phyloP scores from a whole-genome alignment of 2,888 invertebrate species.

The Amorpha juglandis region DNA sequence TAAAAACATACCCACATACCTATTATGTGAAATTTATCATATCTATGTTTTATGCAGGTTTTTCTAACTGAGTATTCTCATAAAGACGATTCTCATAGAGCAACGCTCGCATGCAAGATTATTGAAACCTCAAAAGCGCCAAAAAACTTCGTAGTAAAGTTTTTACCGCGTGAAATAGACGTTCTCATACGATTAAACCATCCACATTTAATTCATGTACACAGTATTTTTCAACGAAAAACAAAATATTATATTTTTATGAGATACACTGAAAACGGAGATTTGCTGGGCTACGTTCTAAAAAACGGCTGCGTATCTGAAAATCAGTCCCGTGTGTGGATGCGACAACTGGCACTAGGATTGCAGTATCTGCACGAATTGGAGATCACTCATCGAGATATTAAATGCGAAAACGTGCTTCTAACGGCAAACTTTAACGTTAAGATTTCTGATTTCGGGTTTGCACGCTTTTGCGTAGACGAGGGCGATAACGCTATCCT shows the following conservation, averaged over 20 bases:
- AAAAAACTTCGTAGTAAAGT: slow-evolving; percentile 90
- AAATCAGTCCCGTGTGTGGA: slow-evolving; percentile 88
- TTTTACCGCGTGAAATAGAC: slow-evolving; percentile 92
- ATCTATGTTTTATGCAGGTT: slow-evolving; percentile 54
- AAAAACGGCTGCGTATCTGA: slow-evolving; percentile 88
- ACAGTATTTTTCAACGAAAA: slow-evolving; percentile 89
- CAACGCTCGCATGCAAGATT: slow-evolving; percentile 87
- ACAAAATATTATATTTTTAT: slow-evolving; percentile 91
- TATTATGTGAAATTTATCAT: no score
- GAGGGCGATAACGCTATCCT: slow-evolving; percentile 71
- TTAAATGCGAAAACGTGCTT: slow-evolving; percentile 92
- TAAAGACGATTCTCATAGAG: slow-evolving; percentile 60
- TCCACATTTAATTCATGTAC: slow-evolving; percentile 91
- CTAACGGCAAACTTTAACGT: slow-evolving; percentile 89
- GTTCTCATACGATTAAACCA: slow-evolving; percentile 90
- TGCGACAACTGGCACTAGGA: slow-evolving; percentile 87
- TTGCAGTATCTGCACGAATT: slow-evolving; percentile 89
- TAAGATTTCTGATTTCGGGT: slow-evolving; percentile 93
- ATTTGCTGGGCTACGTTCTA: slow-evolving; percentile 88
- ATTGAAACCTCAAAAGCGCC: slow-evolving; percentile 90
- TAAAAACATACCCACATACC: not conserved
- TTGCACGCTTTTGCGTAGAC: slow-evolving; percentile 83
- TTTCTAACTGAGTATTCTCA: slow-evolving; percentile 67
- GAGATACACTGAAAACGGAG: slow-evolving; percentile 91
- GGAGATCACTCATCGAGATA: slow-evolving; percentile 90